phyloP scores from a whole-genome alignment of 2,113 vertebrate genomes.

The Myxocyprinus asiaticus region DNA sequence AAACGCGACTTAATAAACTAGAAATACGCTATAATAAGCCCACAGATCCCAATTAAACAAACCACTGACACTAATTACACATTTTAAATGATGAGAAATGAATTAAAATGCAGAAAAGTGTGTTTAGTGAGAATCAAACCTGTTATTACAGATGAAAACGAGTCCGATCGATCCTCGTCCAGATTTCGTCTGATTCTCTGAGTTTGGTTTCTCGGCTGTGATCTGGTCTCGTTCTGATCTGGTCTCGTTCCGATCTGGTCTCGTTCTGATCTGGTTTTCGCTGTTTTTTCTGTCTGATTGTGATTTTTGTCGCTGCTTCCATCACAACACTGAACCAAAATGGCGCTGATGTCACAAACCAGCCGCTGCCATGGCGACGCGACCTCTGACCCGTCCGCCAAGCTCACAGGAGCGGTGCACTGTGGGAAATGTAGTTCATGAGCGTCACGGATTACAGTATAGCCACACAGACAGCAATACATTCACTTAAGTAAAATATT shows the following conservation, averaged over 20 bases:
- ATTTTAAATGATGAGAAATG: background rate
- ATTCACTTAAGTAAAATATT: too few species aligned
- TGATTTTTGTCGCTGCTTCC: constrained; percentile 21
- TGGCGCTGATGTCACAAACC: constrained; percentile 78
- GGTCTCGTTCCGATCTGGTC: background rate
- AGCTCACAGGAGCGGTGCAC: constrained; percentile 2
- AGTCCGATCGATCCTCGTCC: background rate
- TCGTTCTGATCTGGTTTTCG: background rate
- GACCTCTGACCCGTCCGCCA: constrained; percentile 33
- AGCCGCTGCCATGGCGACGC: constrained; percentile 81
- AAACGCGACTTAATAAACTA: too few species aligned
- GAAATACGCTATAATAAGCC: too few species aligned
- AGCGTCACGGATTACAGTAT: background rate
- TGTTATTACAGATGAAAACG: background rate
- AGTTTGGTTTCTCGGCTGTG: background rate
- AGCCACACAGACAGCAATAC: too few species aligned
- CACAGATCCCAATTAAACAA: too few species aligned
- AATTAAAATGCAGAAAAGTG: background rate
- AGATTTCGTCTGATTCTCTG: background rate
- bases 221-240: background rate
- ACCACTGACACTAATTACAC: background rate
- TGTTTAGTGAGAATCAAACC: background rate
- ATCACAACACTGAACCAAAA: constrained; percentile 68
- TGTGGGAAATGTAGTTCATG: constrained; percentile 31
- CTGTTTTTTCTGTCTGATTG: background rate